A percentile compares a stretch with the other conserved stretches of the same genome.
Conservation (phyloP, 2,888 invertebrate genomes). For the Mylabris sibirica region DNA sequence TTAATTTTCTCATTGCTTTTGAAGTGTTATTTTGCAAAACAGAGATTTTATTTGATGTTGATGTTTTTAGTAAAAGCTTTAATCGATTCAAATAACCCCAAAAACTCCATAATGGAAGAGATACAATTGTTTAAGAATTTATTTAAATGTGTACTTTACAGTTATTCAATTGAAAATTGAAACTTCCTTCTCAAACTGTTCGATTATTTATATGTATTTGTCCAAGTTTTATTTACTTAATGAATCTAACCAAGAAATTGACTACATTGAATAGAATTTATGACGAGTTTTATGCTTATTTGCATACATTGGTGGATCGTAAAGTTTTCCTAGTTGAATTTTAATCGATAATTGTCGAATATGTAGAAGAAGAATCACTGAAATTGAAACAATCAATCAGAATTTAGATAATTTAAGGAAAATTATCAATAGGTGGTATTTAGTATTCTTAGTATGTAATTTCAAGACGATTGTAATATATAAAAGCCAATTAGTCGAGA, state of each 20-base stretch:
- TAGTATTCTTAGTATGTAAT: conserved; percentile 7
- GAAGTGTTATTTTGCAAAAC: not conserved
- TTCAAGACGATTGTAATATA: conserved; percentile 20
- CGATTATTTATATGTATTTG: too few species aligned
- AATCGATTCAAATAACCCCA: not conserved
- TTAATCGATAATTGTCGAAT: not conserved
- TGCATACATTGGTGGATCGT: conserved; percentile 8
- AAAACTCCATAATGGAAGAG: not conserved
- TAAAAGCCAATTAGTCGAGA: conserved; percentile 28
- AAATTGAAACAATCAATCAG: not conserved
- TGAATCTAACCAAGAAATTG: conserved; percentile 33
- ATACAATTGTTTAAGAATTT: not conserved
- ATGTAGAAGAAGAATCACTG: not conserved
- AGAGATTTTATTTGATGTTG: not conserved
- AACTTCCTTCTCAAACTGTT: not conserved
- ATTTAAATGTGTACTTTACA: not conserved
- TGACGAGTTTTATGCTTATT: conserved; percentile 22
- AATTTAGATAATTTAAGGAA: not conserved
- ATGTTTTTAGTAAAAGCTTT: not conserved
- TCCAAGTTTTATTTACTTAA: conserved; percentile 24
- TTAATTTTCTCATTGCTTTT: not conserved
- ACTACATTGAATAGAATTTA: conserved; percentile 28
- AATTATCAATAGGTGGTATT: not conserved
- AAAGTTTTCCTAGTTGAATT: not conserved
- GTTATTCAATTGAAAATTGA: not conserved